phyloP scores from a whole-genome alignment of 2,888 invertebrate species.

The Halocaridina rubra region DNA sequence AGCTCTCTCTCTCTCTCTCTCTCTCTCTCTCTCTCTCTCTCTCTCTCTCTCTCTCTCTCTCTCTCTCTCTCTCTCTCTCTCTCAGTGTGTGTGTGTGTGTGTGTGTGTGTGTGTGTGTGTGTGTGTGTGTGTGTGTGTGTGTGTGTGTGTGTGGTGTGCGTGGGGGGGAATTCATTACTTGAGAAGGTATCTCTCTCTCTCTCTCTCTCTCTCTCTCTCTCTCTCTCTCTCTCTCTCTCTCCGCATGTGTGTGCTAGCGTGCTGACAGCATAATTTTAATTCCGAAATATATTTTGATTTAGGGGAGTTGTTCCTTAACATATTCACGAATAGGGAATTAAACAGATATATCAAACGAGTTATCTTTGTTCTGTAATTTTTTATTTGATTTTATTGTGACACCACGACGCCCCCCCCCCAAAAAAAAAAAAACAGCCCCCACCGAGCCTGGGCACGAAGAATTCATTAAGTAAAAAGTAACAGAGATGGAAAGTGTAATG shows the following conservation, averaged over 20 bases:
- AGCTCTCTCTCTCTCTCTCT: not conserved
- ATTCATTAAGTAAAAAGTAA: no score
- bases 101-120: slow-evolving; percentile 1
- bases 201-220: not conserved
- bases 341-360: no score
- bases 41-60: slow-evolving; percentile 3
- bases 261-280: no score
- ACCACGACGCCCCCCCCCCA: no score
- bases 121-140: not conserved
- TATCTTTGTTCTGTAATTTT: no score
- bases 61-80: not conserved
- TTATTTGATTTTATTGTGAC: no score
- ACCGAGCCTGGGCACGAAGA: no score
- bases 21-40: not conserved
- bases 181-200: not conserved
- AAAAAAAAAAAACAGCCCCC: no score
- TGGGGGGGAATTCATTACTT: not conserved
- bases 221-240: slow-evolving; percentile 8
- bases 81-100: not conserved
- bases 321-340: no score
- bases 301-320: no score
- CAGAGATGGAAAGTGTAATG: no score
- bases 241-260: not conserved
- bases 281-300: no score
- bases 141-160: not conserved